These are phyloP conservation scores for Tetramorium alpestre DNA, from an alignment of 1,140 invertebrate species.

Conservation along the genomic window DNA sequence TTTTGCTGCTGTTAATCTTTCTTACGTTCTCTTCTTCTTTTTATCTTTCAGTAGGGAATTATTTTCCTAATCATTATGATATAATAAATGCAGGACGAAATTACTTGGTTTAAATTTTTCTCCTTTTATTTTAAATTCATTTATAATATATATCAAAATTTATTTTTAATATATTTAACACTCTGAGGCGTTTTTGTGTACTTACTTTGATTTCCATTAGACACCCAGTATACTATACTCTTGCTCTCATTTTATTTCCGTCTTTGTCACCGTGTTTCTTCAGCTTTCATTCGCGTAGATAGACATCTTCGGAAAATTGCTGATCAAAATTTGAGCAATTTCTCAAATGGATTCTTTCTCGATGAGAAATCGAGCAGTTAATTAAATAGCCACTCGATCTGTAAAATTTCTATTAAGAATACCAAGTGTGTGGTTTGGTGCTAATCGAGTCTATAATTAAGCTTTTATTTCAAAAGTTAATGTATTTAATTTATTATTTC, in stretches of 20 bases:
- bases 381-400: conserved; percentile 70
- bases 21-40: neutral
- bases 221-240: conserved; percentile 52
- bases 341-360: conserved; percentile 83
- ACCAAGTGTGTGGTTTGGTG: neutral
- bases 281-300: conserved; percentile 56
- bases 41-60: neutral
- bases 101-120: neutral
- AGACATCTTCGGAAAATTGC: conserved; percentile 76
- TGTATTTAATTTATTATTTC: neutral
- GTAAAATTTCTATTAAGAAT: conserved; percentile 14
- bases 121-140: neutral
- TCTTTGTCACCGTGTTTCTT: conserved; percentile 8
- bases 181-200: neutral
- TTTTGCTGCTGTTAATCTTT: neutral
- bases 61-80: neutral
- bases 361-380: conserved; percentile 77
- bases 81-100: neutral
- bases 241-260: conserved; percentile 61
- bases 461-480: neutral
- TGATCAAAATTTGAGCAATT: conserved; percentile 85
- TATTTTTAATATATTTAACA: neutral
- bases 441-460: conserved; percentile 10
- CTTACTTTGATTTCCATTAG: conserved; percentile 20
- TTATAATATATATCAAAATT: neutral